Evolutionary conservation across 2,113 vertebrate species (phyloP).

Genomic region (Neopipo cinnamomea): DNA sequence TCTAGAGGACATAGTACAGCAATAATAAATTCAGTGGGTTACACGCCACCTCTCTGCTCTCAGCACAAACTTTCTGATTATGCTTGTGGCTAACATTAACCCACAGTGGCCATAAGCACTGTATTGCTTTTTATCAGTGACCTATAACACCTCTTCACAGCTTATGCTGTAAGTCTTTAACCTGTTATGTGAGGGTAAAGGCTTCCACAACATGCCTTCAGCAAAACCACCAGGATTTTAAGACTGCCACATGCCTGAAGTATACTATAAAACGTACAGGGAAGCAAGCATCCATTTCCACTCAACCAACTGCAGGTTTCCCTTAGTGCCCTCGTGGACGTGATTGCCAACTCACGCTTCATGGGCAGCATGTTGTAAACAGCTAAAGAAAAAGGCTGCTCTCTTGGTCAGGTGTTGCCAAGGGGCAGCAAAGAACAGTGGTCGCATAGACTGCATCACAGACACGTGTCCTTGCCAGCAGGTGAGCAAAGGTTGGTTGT

Average conservation of each 20-base stretch:
- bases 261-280: background rate
- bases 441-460: background rate
- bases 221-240: background rate
- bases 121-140: constrained; percentile 19
- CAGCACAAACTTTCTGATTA: background rate
- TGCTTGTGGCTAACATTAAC: constrained; percentile 19
- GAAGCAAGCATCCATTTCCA: background rate
- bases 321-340: background rate
- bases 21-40: background rate
- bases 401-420: background rate
- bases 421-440: background rate
- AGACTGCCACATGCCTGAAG: background rate
- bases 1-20: constrained; percentile 2
- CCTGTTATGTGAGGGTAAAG: background rate
- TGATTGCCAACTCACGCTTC: background rate
- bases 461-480: background rate
- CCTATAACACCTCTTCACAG: background rate
- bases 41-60: background rate
- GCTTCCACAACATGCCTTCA: background rate
- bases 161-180: background rate
- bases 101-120: background rate
- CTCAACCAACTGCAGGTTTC: background rate
- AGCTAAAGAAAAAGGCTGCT: background rate
- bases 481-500: background rate
- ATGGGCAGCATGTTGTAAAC: background rate